Percentiles rank a stretch among this genome's conserved stretches.
phyloP scores from a whole-genome alignment of 2,888 invertebrate genomes.

The Euproctis similis region DNA sequence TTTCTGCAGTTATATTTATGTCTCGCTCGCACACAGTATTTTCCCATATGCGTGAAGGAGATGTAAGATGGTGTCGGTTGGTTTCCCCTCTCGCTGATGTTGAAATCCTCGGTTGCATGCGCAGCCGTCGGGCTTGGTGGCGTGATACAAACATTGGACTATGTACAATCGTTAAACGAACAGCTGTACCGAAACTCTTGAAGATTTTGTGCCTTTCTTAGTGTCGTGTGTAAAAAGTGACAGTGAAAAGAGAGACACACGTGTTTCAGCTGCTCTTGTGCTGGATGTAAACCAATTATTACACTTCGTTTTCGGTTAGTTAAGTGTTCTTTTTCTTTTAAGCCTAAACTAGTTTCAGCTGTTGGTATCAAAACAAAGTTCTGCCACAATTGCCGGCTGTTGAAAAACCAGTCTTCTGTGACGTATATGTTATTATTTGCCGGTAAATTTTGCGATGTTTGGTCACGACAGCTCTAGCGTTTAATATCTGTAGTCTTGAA shows the following conservation, averaged over 20 bases:
- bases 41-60: conserved; percentile 41
- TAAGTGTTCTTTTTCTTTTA: conserved; percentile 1
- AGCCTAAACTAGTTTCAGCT: not conserved
- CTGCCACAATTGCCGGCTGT: not conserved
- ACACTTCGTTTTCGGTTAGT: conserved; percentile 24
- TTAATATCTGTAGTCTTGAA: conserved; percentile 11
- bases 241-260: conserved; percentile 39
- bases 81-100: conserved; percentile 52
- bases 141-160: conserved; percentile 25
- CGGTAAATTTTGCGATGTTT: conserved; percentile 9
- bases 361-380: not conserved
- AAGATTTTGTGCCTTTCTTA: too few species aligned
- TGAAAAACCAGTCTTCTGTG: conserved; percentile 18
- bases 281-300: too few species aligned
- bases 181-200: conserved; percentile 48
- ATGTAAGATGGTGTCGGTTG: conserved; percentile 29
- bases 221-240: conserved; percentile 51
- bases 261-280: too few species aligned
- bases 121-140: conserved; percentile 34
- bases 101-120: conserved; percentile 62
- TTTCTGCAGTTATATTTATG: conserved; percentile 35
- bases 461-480: conserved; percentile 4
- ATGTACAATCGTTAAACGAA: conserved; percentile 38
- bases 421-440: conserved; percentile 15
- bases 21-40: conserved; percentile 26